Conservation (phyloP, 2,888 invertebrate genomes). For the Luffia ferchaultella region DNA sequence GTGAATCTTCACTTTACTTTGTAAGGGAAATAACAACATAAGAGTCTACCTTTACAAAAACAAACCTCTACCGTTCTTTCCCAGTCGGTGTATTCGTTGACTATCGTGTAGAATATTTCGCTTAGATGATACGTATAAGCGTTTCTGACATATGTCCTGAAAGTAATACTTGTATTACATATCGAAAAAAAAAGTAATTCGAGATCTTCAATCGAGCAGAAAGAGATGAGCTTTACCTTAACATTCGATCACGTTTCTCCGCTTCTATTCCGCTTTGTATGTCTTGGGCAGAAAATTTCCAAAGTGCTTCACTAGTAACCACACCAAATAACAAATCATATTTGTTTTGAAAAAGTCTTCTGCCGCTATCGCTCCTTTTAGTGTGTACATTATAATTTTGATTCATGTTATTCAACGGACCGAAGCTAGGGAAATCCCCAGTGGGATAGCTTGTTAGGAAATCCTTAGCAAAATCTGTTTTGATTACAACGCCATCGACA, state of each 20-base stretch:
- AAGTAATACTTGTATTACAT: conserved; percentile 18
- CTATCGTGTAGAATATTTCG: conserved; percentile 95
- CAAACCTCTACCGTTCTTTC: conserved; percentile 80
- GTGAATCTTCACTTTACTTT: too few relatives aligned
- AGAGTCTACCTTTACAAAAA: conserved; percentile 21
- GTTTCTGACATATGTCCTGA: conserved; percentile 90
- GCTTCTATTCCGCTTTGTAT: conserved; percentile 87
- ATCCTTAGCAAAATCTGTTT: conserved; percentile 85
- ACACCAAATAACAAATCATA: conserved; percentile 92
- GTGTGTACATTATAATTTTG: conserved; percentile 60
- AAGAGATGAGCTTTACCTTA: conserved; percentile 42
- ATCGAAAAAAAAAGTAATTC: not conserved
- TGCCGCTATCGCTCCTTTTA: conserved; percentile 69
- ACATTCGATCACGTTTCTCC: conserved; percentile 85
- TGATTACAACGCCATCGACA: conserved; percentile 93
- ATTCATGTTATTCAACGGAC: conserved; percentile 65
- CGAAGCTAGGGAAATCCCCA: conserved; percentile 69
- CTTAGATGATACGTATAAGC: conserved; percentile 95
- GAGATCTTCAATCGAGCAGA: not conserved
- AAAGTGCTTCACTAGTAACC: conserved; percentile 90
- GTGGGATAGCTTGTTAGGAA: conserved; percentile 75
- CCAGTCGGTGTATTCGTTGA: conserved; percentile 99
- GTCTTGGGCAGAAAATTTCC: conserved; percentile 86
- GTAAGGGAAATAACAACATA: too few relatives aligned
- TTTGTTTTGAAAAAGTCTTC: conserved; percentile 68